Conservation (phyloP, 2,888 invertebrate species). For the Idaea straminata region DNA sequence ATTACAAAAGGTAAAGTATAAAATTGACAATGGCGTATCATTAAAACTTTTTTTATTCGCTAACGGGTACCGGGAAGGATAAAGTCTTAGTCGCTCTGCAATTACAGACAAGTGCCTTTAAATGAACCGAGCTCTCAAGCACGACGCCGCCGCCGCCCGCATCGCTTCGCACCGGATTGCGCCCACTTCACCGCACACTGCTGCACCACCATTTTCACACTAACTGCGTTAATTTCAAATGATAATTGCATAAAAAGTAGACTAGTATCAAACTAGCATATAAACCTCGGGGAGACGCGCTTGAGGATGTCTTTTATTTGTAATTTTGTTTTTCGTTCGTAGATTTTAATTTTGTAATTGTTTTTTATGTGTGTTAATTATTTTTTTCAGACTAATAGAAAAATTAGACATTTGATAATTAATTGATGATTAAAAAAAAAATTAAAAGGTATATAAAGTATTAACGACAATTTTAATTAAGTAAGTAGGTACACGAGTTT, state of each 20-base stretch:
- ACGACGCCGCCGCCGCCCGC: conserved; percentile 75
- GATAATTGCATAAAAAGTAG: background rate
- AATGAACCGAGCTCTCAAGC: conserved; percentile 79
- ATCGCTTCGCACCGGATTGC: conserved; percentile 67
- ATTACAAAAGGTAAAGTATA: conserved; percentile 36
- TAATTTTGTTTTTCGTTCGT: no score
- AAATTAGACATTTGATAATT: no score
- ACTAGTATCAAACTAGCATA: background rate
- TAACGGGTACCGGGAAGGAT: conserved; percentile 60
- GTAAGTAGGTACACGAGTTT: no score
- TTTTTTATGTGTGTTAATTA: no score
- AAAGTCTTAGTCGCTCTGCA: conserved; percentile 75
- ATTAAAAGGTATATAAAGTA: no score
- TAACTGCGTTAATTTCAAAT: background rate
- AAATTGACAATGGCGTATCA: conserved; percentile 59
- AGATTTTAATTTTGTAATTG: no score
- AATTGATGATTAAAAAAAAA: no score
- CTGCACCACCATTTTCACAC: conserved; percentile 51
- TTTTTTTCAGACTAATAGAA: no score
- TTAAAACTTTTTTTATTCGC: conserved; percentile 74
- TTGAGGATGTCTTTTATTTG: no score
- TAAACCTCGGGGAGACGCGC: no score
- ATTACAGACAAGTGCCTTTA: conserved; percentile 79
- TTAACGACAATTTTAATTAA: no score
- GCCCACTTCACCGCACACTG: conserved; percentile 51